phyloP scores from a whole-genome alignment of 2,888 invertebrate species.

The Tryphoninae sp. region DNA sequence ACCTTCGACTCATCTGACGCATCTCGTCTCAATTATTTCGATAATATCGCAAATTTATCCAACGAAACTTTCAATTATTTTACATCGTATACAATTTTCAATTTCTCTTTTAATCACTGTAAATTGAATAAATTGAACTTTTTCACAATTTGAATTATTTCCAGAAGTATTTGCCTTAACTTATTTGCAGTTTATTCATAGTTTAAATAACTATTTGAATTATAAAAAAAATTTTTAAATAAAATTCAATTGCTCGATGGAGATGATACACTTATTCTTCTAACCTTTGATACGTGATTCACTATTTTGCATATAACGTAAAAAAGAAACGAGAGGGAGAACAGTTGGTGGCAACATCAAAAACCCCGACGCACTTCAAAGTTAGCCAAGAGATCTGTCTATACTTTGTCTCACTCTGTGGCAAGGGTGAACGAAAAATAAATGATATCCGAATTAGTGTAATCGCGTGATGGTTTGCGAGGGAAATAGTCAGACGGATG shows the following conservation, averaged over 20 bases:
- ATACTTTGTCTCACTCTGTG: conserved; percentile 3
- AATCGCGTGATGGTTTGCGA: conserved; percentile 80
- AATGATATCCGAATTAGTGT: conserved; percentile 81
- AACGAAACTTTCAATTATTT: no score
- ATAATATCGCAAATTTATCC: neutral
- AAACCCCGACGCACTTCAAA: conserved; percentile 80
- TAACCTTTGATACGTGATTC: conserved; percentile 76
- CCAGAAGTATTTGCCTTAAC: neutral
- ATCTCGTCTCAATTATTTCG: neutral
- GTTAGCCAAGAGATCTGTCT: conserved; percentile 69
- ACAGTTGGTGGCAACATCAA: conserved; percentile 81
- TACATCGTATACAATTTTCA: no score
- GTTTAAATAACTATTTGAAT: no score
- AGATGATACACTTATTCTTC: conserved; percentile 26
- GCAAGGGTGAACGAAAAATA: conserved; percentile 79
- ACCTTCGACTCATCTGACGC: neutral
- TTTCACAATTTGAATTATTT: no score
- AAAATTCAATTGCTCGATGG: conserved; percentile 29
- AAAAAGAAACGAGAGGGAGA: conserved; percentile 67
- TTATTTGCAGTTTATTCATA: neutral
- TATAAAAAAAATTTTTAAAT: no score
- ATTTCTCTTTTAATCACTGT: neutral
- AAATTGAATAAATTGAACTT: neutral
- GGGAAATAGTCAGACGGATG: conserved; percentile 74
- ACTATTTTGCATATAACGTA: conserved; percentile 76